These are phyloP conservation scores for Plusia festucae DNA, from an alignment of 2,888 invertebrate genomes.

Conservation along the genomic window DNA sequence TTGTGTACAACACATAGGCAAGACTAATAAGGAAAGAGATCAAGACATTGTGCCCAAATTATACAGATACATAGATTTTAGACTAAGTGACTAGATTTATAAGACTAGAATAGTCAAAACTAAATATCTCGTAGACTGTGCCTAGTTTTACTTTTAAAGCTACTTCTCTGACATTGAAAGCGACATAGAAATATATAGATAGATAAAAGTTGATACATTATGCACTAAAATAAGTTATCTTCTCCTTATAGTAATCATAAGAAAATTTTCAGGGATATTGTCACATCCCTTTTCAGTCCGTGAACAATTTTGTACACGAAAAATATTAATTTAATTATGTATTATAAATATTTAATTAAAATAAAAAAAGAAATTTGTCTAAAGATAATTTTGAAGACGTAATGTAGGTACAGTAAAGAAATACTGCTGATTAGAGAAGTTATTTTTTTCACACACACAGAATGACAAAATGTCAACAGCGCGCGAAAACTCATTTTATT, in stretches of 20 bases:
- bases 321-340: too few relatives aligned
- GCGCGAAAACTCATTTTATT: too few relatives aligned
- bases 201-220: conserved; percentile 78
- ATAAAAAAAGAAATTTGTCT: background rate
- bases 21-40: conserved; percentile 45
- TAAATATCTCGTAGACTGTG: conserved; percentile 59
- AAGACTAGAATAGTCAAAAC: conserved; percentile 63
- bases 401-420: too few relatives aligned
- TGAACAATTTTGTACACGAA: conserved; percentile 48
- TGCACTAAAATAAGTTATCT: conserved; percentile 81
- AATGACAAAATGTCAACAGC: background rate
- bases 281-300: conserved; percentile 59
- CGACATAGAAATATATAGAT: conserved; percentile 84
- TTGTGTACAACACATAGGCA: conserved; percentile 49
- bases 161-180: conserved; percentile 82
- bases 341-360: background rate
- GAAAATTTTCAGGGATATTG: conserved; percentile 78
- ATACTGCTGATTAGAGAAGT: too few relatives aligned
- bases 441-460: background rate
- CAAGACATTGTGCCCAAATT: conserved; percentile 59
- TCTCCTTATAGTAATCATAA: conserved; percentile 88
- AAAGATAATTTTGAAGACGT: too few relatives aligned
- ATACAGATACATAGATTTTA: conserved; percentile 53
- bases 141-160: conserved; percentile 65
- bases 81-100: conserved; percentile 62